phyloP scores from a whole-genome alignment of 53 echinoderm and acorn worm genomes.

The Antedon mediterranea region DNA sequence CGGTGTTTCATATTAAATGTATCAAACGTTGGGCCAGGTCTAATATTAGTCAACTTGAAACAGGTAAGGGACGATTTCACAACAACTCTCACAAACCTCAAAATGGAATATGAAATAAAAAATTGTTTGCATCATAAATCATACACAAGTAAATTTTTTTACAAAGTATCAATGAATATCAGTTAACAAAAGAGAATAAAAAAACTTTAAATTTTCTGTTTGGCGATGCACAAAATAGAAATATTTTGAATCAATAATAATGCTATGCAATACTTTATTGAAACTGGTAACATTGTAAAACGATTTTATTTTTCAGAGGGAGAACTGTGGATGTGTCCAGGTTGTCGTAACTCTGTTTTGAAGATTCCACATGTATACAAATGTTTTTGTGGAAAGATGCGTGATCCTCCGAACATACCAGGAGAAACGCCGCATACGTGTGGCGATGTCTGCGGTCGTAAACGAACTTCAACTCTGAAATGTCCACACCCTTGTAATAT shows the following conservation, averaged over 20 bases:
- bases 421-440: constrained; percentile 93
- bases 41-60: constrained; percentile 25
- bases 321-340: constrained; percentile 91
- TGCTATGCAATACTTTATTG: not conserved
- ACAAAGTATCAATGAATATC: no score
- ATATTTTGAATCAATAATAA: not conserved
- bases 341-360: constrained; percentile 45
- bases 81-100: no score
- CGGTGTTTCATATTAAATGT: constrained; percentile 84
- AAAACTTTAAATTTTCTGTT: no score
- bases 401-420: constrained; percentile 56
- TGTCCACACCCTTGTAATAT: constrained; percentile 83
- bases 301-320: constrained; percentile 32
- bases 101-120: no score
- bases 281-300: no score
- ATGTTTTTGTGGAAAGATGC: constrained; percentile 76
- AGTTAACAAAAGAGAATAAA: no score
- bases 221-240: not conserved
- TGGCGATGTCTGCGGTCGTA: constrained; percentile 74
- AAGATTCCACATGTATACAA: constrained; percentile 76
- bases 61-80: constrained; percentile 55
- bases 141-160: no score
- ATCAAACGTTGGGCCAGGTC: constrained; percentile 91
- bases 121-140: no score
- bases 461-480: constrained; percentile 34